Evolutionary conservation across 2,888 invertebrate species (phyloP).

Genomic region (Coenonympha glycerion): DNA sequence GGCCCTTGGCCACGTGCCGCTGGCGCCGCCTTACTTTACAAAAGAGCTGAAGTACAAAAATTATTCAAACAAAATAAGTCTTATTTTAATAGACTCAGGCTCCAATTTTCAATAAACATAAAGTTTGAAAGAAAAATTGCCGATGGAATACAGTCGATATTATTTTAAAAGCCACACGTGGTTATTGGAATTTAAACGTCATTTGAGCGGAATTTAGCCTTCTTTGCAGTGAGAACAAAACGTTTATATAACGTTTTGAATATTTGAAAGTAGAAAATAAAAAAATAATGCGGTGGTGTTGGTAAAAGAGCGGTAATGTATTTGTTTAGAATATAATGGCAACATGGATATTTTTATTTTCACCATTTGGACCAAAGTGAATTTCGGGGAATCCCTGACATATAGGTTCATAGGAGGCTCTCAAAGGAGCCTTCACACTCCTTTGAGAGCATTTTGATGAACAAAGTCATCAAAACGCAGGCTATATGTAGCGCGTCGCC

Average conservation of each 20-base stretch:
- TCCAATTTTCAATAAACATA: background rate
- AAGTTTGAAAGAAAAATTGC: background rate
- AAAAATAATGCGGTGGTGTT: no score
- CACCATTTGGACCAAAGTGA: no score
- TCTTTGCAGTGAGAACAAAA: background rate
- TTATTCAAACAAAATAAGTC: conserved; percentile 4
- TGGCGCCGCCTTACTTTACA: conserved; percentile 32
- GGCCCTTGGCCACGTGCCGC: conserved; percentile 49
- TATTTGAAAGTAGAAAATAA: no score
- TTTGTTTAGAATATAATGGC: no score
- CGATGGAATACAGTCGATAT: background rate
- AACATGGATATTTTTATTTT: no score
- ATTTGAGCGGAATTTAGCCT: background rate
- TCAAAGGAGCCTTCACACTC: no score
- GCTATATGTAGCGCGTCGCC: conserved; percentile 4
- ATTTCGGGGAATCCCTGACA: no score
- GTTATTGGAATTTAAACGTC: background rate
- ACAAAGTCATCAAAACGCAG: background rate
- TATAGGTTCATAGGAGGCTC: no score
- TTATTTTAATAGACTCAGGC: background rate
- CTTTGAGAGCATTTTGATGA: no score
- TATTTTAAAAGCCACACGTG: background rate
- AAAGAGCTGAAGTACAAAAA: conserved; percentile 15
- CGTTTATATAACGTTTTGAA: no score
- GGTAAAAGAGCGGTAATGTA: no score